phyloP scores from a whole-genome alignment of 2,113 vertebrate species.

The Lampris incognitus region DNA sequence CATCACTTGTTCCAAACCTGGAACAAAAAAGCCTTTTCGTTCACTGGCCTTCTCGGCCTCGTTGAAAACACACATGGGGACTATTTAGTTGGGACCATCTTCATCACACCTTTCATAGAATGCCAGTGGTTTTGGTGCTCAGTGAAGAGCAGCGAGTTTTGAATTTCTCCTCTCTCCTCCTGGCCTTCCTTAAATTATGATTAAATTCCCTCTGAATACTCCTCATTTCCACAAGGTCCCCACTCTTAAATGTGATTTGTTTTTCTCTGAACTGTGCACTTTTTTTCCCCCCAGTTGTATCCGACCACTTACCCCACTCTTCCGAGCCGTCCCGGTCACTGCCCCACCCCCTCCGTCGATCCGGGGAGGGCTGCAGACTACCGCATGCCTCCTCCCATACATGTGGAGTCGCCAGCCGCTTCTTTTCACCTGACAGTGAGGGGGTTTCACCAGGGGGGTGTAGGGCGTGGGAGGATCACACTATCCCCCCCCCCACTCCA shows the following conservation, averaged over 20 bases:
- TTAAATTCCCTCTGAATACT: neutral
- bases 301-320: no score
- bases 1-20: neutral
- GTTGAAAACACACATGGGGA: neutral
- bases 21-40: neutral
- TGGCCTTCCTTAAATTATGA: conserved; percentile 2
- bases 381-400: no score
- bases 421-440: no score
- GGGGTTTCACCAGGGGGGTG: no score
- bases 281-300: neutral
- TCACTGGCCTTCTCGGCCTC: conserved; percentile 2
- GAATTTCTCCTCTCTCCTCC: neutral
- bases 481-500: no score
- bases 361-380: no score
- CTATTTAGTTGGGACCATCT: neutral
- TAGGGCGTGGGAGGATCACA: no score
- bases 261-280: neutral
- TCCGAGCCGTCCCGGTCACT: no score
- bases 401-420: no score
- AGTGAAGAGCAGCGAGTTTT: neutral
- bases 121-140: neutral
- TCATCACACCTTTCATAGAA: conserved; percentile 6
- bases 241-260: neutral
- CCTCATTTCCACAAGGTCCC: neutral
- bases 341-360: no score